phyloP scores from a whole-genome alignment of 2,888 invertebrate species.

The Cecidostiba fungosa region DNA sequence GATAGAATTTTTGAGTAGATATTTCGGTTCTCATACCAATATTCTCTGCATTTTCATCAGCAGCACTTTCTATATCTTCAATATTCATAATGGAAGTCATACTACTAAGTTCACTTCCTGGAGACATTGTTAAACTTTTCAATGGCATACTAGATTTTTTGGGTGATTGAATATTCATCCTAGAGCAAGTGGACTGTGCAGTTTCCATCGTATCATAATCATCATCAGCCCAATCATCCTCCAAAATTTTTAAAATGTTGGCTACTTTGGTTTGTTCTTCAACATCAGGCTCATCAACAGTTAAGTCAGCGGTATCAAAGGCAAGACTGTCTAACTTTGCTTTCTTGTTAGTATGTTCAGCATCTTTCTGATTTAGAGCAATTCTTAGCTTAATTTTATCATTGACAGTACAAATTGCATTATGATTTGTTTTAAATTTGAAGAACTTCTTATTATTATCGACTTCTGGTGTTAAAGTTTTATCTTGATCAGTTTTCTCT shows the following conservation, averaged over 20 bases:
- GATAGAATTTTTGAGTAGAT: constrained; percentile 70
- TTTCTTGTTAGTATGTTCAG: constrained; percentile 65
- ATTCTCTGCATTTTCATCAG: constrained; percentile 58
- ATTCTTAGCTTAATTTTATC: constrained; percentile 78
- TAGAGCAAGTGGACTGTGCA: constrained; percentile 51
- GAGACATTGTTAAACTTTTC: constrained; percentile 77
- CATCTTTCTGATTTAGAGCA: constrained; percentile 66
- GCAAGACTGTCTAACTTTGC: constrained; percentile 66
- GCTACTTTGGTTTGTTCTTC: constrained; percentile 72
- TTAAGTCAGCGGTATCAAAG: constrained; percentile 77
- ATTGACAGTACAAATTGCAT: constrained; percentile 77
- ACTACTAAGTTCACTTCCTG: constrained; percentile 81
- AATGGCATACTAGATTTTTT: constrained; percentile 68
- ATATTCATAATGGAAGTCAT: constrained; percentile 82
- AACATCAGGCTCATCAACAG: constrained; percentile 74
- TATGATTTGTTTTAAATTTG: constrained; percentile 75
- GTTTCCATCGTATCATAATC: constrained; percentile 73
- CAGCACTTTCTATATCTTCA: constrained; percentile 73
- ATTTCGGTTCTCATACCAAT: constrained; percentile 48
- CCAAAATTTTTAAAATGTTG: constrained; percentile 76
- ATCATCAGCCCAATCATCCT: constrained; percentile 77
- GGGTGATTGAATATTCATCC: constrained; percentile 64
- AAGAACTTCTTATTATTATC: constrained; percentile 79
- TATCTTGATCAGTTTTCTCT: constrained; percentile 51
- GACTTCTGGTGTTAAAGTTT: constrained; percentile 39